phyloP scores from a whole-genome alignment of 2,797 vertebrate species.

The Pteronotus mesoamericanus region DNA sequence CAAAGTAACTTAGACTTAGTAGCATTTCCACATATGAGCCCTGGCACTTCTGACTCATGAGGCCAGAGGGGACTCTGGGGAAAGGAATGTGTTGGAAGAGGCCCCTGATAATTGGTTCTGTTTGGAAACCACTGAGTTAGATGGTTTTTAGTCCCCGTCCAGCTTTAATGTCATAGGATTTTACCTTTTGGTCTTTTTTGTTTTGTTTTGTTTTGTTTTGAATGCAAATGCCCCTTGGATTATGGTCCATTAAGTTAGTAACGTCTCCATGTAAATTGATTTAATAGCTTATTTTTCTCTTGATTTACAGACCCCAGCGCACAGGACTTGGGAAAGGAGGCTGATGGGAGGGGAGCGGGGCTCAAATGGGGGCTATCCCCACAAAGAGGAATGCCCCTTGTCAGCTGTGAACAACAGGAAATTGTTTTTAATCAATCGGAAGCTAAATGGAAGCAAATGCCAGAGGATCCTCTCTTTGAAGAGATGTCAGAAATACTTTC shows the following conservation, averaged over 20 bases:
- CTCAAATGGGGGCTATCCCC: not conserved
- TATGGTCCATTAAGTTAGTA: conserved; percentile 27
- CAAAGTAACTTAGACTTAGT: not conserved
- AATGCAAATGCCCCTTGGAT: conserved; percentile 29
- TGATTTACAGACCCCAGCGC: not conserved
- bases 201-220: too few relatives aligned
- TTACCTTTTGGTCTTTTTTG: conserved; percentile 28
- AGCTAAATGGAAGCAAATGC: conserved; percentile 73
- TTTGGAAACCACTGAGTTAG: not conserved
- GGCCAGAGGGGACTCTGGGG: not conserved
- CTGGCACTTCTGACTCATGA: not conserved
- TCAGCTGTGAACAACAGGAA: conserved; percentile 45
- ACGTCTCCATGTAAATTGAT: conserved; percentile 3
- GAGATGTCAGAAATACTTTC: conserved; percentile 81
- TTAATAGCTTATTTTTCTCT: conserved; percentile 58
- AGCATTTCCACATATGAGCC: not conserved
- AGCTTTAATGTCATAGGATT: not conserved
- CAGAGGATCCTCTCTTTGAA: conserved; percentile 74
- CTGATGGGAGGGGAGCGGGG: not conserved
- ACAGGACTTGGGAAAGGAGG: not conserved
- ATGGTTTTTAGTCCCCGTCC: not conserved
- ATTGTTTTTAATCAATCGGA: conserved; percentile 78
- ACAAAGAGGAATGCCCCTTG: not conserved
- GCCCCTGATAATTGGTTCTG: not conserved
- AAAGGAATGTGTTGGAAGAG: not conserved